Base-by-base conservation (phyloP, 2,888 invertebrate species). In the Rhorus exstirpatorius region DNA sequence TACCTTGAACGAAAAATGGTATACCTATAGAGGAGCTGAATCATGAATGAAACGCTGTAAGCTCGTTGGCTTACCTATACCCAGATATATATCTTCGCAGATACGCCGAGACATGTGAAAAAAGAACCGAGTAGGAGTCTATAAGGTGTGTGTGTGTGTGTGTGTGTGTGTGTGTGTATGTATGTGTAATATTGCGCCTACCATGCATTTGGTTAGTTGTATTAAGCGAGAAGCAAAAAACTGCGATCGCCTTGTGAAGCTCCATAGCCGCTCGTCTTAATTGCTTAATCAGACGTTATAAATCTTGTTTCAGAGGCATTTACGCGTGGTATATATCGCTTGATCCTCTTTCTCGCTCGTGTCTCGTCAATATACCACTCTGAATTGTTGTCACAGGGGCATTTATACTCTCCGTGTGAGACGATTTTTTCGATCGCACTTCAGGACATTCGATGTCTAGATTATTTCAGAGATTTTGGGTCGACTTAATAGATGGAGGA, bases 271-370 rank as follows among this genome's bases (percentile, higher is more conserved):
- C 71, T 58, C 58, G 80, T 86, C 86, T 91, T 92, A 91, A 92
- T 92, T 91, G 90, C 91, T 91, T 91, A 91, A 92, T 92, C 91
- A 91, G 90, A 91, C 91, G 89, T 88, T 89, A 90, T 91, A 90
- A 92, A 91, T 92, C 91, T 91, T 88, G 88, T 89, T 87, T 87
- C 83, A n/a, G 67, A 86, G 89, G 87, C 90, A 89, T 91, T 92
- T 92, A 89, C 85, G 88, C 83, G 79, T 70, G 76, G 80, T 75
- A 71, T 75, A 63, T 70, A 70, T 38, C 75, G 67, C n/a, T 44
- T 58, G 53, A 58, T 58, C 24, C 55, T 55, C 65, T 74, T 53
- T 74, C 65, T 49, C 79, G 51, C 71, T 72, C 79, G 51, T 26
- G 53, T 67, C 60, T 74, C 72, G 41, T 79, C 72, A 74, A 79